phyloP scores from a whole-genome alignment of 2,797 vertebrate species.

The Acanthopagrus latus region DNA sequence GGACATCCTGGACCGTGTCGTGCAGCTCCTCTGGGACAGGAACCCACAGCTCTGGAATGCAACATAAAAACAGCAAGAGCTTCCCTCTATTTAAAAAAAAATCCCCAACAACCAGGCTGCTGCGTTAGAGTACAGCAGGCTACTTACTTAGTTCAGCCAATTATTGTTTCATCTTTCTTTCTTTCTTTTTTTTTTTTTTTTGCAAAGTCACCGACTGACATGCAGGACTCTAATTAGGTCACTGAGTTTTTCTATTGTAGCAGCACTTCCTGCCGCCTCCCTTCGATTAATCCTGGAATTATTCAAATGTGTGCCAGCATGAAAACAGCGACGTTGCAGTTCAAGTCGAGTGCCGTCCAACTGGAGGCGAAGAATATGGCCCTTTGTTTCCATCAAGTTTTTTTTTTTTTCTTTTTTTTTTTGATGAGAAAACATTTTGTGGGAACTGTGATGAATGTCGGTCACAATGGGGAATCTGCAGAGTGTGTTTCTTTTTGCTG shows the following conservation, averaged over 20 bases:
- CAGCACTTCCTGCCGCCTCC: constrained; percentile 14
- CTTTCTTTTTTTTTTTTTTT: constrained; percentile 7
- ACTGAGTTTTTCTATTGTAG: background rate
- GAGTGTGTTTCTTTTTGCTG: constrained; percentile 21
- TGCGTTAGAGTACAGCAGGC: background rate
- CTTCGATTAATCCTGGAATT: constrained; percentile 25
- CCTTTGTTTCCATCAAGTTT: constrained; percentile 46
- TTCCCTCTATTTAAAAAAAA: constrained; percentile 24
- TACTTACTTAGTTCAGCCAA: background rate
- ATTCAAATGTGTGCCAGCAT: constrained; percentile 28
- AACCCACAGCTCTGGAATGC: constrained; percentile 13
- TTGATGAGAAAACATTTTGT: constrained; percentile 60
- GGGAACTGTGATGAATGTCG: constrained; percentile 52
- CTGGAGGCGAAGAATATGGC: constrained; percentile 22
- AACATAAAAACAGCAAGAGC: constrained; percentile 15
- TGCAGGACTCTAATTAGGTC: constrained; percentile 9
- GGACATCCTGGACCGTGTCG: constrained; percentile 54
- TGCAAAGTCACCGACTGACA: constrained; percentile 1
- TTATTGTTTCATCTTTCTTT: background rate
- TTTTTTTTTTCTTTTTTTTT: constrained; percentile 36
- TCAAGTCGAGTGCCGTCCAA: constrained; percentile 18
- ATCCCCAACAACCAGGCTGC: background rate
- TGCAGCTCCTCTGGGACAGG: constrained; percentile 12
- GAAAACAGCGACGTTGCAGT: constrained; percentile 16
- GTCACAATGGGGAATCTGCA: constrained; percentile 43